Percentiles rank a stretch among this genome's conserved stretches.
Conservation (phyloP, 2,113 vertebrate species). For the Aix galericulata region DNA sequence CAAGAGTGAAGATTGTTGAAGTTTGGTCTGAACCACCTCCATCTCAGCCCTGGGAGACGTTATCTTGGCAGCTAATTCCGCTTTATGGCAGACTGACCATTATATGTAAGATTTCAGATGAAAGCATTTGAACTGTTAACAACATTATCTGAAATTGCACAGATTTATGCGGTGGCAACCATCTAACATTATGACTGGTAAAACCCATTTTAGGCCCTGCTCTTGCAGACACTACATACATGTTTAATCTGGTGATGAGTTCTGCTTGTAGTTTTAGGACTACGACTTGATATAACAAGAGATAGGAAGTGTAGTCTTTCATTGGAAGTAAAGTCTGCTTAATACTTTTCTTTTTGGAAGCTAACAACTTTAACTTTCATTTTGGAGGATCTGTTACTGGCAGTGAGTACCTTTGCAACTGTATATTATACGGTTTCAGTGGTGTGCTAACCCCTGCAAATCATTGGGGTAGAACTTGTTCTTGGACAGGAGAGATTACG, state of each 20-base stretch:
- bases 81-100: neutral
- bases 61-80: neutral
- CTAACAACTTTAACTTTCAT: neutral
- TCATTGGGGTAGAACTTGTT: neutral
- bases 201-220: neutral
- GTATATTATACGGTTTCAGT: neutral
- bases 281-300: neutral
- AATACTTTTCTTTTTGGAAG: neutral
- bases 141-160: neutral
- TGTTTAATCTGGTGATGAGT: neutral
- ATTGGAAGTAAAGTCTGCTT: neutral
- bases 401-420: neutral
- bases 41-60: neutral
- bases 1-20: neutral
- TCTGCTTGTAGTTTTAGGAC: neutral
- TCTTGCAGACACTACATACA: neutral
- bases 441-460: neutral
- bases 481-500: neutral
- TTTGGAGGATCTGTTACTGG: neutral
- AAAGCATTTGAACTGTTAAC: conserved; percentile 1
- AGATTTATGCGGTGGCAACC: conserved; percentile 3
- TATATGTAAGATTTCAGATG: neutral
- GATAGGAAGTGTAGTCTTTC: neutral
- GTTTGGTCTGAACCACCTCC: neutral
- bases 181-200: neutral